Evolutionary conservation across 2,797 vertebrate genomes (phyloP), one percentile per base, ranked within the genome.

Genomic region (Scolopax bukidnonensis): DNA sequence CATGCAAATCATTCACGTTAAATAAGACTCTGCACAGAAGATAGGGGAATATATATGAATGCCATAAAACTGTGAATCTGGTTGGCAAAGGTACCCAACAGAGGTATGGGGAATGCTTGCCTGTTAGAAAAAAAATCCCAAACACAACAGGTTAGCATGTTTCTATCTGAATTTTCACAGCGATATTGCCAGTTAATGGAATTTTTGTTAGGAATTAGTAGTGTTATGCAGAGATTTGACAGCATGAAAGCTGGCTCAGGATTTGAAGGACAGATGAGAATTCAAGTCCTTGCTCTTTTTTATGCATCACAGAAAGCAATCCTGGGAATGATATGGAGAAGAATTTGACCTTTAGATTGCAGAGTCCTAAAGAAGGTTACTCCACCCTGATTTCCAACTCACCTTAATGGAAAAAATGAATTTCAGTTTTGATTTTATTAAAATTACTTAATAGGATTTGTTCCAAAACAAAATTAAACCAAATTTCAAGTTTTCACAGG

Each of bases 51-150:
- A 21, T 6, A 7, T 32, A 45, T 4, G 23, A 53, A 64, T 48
- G 27, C 16, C 33, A 19, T 45, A 56, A 77, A 81, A 78, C 7
- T 50, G 16, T 1, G 1, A 68, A 47, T 68, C 38, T 75, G 11
- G 10, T 18, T 18, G 20, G 28, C 32, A 41, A 63, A 59, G 24
- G 11, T 6, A 6, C 12, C 14, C 50, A 67, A 27, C 11, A 85
- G 21, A 80, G 57, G 9, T 21, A 32, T 8, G 12, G 73, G 28
- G 8, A 73, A 71, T 57, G 7, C 4, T 63, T 84, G 5, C 4
- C 3, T 27, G 3, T 19, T 51, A 56, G 38, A 4, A 48, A 13
- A 2, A 78, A 33, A 3, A 0, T 11, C 10, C 27, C 51, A 5
- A 28, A 54, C 36, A 9, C 5, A 36, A 25, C 5, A 47, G 8